Evolutionary conservation across 2,113 vertebrate species (phyloP).

Genomic region (Anarhynchus alexandrinus): DNA sequence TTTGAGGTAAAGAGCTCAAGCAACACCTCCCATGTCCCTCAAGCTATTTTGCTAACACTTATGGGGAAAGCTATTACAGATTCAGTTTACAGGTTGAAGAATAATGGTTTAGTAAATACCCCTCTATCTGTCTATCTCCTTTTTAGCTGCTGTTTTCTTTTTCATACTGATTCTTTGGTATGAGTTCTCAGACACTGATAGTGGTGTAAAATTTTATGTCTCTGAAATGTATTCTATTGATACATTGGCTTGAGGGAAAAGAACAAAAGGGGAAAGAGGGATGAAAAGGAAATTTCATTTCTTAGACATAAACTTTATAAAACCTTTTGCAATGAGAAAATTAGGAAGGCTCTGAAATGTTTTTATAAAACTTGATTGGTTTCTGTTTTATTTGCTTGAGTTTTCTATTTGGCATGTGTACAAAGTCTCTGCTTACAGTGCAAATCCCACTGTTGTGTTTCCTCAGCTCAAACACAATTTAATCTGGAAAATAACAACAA

Average conservation of each 20-base stretch:
- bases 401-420: neutral
- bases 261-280: neutral
- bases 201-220: neutral
- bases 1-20: neutral
- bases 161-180: neutral
- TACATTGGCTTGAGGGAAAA: neutral
- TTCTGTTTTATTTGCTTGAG: neutral
- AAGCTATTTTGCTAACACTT: neutral
- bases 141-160: neutral
- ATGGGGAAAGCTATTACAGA: neutral
- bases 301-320: neutral
- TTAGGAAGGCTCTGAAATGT: neutral
- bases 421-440: neutral
- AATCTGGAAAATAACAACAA: neutral
- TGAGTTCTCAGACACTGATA: neutral
- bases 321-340: neutral
- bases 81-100: neutral
- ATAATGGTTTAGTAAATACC: neutral
- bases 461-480: neutral
- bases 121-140: neutral
- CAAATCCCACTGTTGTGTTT: neutral
- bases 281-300: neutral
- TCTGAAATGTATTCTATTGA: neutral
- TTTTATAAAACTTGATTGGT: neutral
- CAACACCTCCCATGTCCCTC: neutral